Base-by-base conservation (phyloP, 1,140 invertebrate genomes). In the Drosophila bocki region DNA sequence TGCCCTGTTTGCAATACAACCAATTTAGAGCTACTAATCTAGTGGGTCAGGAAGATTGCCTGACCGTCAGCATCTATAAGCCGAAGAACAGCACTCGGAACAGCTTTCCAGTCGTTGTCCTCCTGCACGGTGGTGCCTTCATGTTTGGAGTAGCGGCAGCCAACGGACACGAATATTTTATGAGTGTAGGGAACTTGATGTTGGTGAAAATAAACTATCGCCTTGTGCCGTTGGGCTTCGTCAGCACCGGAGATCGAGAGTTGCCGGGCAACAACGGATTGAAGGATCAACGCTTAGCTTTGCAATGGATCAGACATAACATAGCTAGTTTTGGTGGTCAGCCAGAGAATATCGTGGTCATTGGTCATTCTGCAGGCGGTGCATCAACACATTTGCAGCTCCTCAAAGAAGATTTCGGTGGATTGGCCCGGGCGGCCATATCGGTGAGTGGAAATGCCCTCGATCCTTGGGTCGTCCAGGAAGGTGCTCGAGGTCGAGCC, bases 261-360 rank as follows among this genome's bases (percentile, higher is more conserved):
- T 69, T 86, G 15, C 65, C 91, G 0, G 91, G 91, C 3, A 92
- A 92, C 64, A 80, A 71, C 44, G 91, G 91, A 3, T 45, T 92
- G 4, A 92, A 92, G 45, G 91, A 92, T 62, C 91, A 92, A 48
- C 70, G 67, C 0, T 44, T 86, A 42, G 84, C 79, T 13, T 13
- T 87, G 8, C 59, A 69, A 37, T 87, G 82, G 82, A 68, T 87
- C 9, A 62, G 62, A 17, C 9, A 64, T 0, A 44, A 86, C 22
- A 80, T 87, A 8, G 42, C 64, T 1, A 37, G 26, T 7, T 97
- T 97, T 86, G 96, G 96, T 9, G 97, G 96, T 1, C 95, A 96
- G 87, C 94, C 95, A 0, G 91, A 95, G 7, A 69, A 61, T 19
- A 68, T 78, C 7, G 48, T 77, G 26, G 68, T 95, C 0, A 92